Base-by-base conservation (phyloP, 2,797 vertebrate genomes). In the Aeoliscus strigatus region DNA sequence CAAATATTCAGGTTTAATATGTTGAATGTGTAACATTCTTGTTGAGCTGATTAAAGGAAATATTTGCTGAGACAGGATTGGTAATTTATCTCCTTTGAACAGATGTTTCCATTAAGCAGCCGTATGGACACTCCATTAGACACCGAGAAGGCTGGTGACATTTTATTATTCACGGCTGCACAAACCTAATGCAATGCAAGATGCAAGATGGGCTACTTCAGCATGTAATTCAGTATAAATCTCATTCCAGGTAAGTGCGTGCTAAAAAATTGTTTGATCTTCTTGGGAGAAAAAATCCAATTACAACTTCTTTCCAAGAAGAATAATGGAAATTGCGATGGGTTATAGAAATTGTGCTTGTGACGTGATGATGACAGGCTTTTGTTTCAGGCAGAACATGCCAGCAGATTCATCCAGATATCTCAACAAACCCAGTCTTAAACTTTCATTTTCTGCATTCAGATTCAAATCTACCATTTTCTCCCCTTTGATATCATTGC, bases 261-360 rank as follows among this genome's bases (percentile, higher is more conserved):
- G 53, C 34, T 58, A 57, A 66, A 59, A 66, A 69, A 73, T 55
- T 47, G 57, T 71, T 77, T 66, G 49, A 61, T 55, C 61, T 50
- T 59, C 45, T 78, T 74, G 53, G 31, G 42, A 4, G 3, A 27
- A 35, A 56, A 68, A 74, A 81, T 75, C 68, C 43, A 73, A 80
- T 80, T 80, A 71, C 59, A 57, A 62, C 51, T 70, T 62, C 48
- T 48, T 66, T 72, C 61, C 58, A 57, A 51, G 49, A 65, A 52
- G 61, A 79, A 74, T 73, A 82, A 81, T 80, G 58, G 64, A 75
- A 73, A 65, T 43, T 49, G 66, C 73, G 75, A 77, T 81, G 71
- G 72, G 59, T 73, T 76, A 79, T 83, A 75, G 71, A 75, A 81
- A 81, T 80, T 63, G 15, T 61, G 44, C 73, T 75, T 76, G 52